Base-by-base conservation (phyloP, 2,797 vertebrate species). In the Xenops minutus region DNA sequence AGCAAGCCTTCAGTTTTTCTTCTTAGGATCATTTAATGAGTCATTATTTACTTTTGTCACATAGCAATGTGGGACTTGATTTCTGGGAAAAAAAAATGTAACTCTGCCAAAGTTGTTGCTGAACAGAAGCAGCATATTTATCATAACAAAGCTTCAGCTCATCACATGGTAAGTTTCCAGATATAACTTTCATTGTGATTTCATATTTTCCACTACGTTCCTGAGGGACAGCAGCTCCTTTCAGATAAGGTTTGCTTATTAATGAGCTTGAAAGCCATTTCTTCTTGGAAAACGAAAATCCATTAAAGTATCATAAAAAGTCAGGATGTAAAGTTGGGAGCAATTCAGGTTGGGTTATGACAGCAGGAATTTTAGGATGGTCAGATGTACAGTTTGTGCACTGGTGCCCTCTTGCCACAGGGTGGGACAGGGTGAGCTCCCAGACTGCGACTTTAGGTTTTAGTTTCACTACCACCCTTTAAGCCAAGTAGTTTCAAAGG, bases 21-120 rank as follows among this genome's bases (percentile, higher is more conserved):
- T 95, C 88, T 51, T 94, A 51, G 48, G 76, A 92, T 94, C 87
- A 91, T 90, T 95, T 91, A 97, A 95, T 96, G 96, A 97, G 83
- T 97, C 96, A 97, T 94, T 96, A 97, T 95, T 96, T 97, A 95
- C 93, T 91, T 95, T 63, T 77, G 84, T 95, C 88, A 92, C 92
- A 68, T 86, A 93, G 92, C 85, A 92, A 94, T 93, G 78, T 27
- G 16, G 55, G 64, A 86, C 86, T 73, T 54, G 51, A 78, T 89
- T 97, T 97, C 95, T 94, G 88, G 76, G 82, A 21, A 77, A 69
- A 94, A 88, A 94, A 46, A 46, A 5, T 7, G 9, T 9, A 64
- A 51, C 69, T 81, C 63, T 94, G 85, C 85, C 93, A 91, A 64
- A 55, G 49, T 41, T 79, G 63, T n/a, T 89, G 66, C 49, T 82